Evolutionary conservation across 2,888 invertebrate species (phyloP), one percentile per base, ranked within the genome.

Genomic region (Andrena bicolor): DNA sequence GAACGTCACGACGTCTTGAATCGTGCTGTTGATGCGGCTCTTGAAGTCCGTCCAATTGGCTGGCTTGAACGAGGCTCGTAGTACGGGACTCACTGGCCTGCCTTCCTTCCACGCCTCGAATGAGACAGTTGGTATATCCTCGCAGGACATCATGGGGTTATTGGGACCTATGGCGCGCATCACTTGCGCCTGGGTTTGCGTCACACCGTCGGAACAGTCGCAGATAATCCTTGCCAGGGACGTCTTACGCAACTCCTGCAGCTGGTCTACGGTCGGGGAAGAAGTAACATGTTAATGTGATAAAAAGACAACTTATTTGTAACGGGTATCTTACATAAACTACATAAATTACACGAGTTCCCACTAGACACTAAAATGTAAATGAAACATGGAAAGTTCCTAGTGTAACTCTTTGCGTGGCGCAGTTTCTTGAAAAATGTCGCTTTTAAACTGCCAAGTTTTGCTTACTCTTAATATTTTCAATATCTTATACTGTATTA

Each of bases 211-310:
- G 0, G 97, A 96, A 93, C 97, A 97, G 48, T 96, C 96, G 91
- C 98, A 98, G 76, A 98, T 96, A 20, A 98, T 94, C 48, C 95
- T 95, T 0, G 97, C 96, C 16, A 98, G 92, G 0, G 96, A 96
- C 0, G 96, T 96, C 92, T 96, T 97, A 16, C 97, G 96, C 72
- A 99, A 96, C 94, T 98, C 97, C 0, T 94, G 94, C 20, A 99
- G 94, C 95, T 99, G 99, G 56, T 95, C 96, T 96, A 94, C 76
- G 93, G 92, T 20, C 8, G 30, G 93, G 92, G 5, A 8, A 30
- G 20, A 60, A 7, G 7, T 16, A 16, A 56, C 56, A 26, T 23
- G 23, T 56, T 56, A 26, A 30, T 35, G 23, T 30, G 16, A 10
- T 23, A 35, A 20, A 49, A 26, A 41, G 13, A n/a, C 32, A 26